Base-by-base conservation (phyloP, 1,140 invertebrate genomes). In the Chionoecetes opilio region DNA sequence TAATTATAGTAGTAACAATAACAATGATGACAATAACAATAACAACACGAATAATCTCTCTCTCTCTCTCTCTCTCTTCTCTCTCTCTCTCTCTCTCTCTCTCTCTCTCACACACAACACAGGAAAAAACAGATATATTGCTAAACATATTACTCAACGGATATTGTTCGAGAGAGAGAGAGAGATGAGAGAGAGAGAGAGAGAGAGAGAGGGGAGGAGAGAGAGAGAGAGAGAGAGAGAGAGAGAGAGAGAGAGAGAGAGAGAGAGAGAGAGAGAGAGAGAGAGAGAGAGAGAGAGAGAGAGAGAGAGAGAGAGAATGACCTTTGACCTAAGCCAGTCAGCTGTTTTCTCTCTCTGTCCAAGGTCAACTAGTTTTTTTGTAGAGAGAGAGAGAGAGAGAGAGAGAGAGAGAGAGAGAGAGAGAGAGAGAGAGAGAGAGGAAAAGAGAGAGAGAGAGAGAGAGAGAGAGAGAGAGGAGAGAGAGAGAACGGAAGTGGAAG, bases 221-320 rank as follows among this genome's bases (percentile, higher is more conserved):
- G 6, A 63, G 6, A 9, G 53, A 63, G 14, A 41, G 38, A 3
- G 38, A 63, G 17, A 63, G 53, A 6, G 53, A 63, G 17, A 63
- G 53, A 6, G 53, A 63, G 53, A 63, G 63, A 75, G 63, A 75
- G 63, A 75, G 63, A 75, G 63, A 75, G 63, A 75, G 63, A 75
- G 63, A 46, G 41, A 75, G 26, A 75, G 63, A 11, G 63, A 75
- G 26, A 75, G 63, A 11, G 63, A 75, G 63, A 75, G 63, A 75
- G 63, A 75, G 63, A 75, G 63, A 75, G 63, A 75, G 63, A 75
- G 63, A 75, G 63, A 75, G 63, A 75, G 63, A 75, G 63, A 75
- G 63, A 75, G 63, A n/a, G 63, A 75, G 63, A 75, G 63, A 75
- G 63, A 75, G 63, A 75, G 63, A 75, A 26, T n/a, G 63, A 75